phyloP scores from a whole-genome alignment of 2,113 vertebrate genomes.

The Pygoscelis adeliae region DNA sequence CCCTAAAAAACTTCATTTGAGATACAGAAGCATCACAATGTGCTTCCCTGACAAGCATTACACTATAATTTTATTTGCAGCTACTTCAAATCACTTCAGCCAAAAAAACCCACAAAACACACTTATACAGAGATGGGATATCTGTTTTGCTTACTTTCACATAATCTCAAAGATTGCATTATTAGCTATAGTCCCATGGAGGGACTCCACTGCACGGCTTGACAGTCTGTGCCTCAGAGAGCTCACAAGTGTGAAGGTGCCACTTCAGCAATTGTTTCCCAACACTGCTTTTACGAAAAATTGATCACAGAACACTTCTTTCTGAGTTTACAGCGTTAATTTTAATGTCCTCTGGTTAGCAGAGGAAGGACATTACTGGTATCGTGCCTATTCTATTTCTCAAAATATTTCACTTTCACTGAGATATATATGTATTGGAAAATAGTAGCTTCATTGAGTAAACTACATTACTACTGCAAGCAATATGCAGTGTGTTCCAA shows the following conservation, averaged over 20 bases:
- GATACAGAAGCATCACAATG: not conserved
- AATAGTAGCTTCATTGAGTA: constrained; percentile 4
- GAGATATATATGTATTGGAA: not conserved
- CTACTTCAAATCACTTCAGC: not conserved
- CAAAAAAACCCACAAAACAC: not conserved
- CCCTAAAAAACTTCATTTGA: not conserved
- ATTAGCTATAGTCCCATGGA: accelerated
- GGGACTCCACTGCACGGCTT: not conserved
- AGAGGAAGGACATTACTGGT: not conserved
- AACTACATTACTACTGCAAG: not conserved
- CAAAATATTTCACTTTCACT: not conserved
- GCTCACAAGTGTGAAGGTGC: not conserved
- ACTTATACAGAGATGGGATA: not conserved
- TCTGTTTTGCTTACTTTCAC: not conserved
- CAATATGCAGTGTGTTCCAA: not conserved
- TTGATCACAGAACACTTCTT: not conserved
- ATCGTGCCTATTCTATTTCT: not conserved
- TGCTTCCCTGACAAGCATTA: not conserved
- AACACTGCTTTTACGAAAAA: not conserved
- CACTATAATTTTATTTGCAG: not conserved
- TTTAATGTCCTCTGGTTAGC: not conserved
- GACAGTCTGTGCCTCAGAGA: not conserved
- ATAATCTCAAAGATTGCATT: not conserved
- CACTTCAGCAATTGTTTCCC: not conserved
- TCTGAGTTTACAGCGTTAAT: not conserved